These are phyloP conservation scores for Stramonita haemastoma DNA, from an alignment of 2,888 invertebrate genomes.

Conservation along the genomic window DNA sequence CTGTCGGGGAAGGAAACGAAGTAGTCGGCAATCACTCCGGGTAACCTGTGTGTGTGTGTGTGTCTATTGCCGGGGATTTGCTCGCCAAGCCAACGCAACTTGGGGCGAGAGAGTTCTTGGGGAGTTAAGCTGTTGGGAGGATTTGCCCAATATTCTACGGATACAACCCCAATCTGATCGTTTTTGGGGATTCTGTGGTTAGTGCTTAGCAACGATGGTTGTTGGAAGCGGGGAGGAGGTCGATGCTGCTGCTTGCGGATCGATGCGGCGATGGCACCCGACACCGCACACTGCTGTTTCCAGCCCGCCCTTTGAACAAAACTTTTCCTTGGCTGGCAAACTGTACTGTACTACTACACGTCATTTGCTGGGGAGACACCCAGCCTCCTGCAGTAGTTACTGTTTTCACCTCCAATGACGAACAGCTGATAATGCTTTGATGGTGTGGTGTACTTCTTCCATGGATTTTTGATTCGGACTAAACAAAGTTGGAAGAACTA, in stretches of 20 bases:
- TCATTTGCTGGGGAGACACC: background rate
- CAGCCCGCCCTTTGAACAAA: background rate
- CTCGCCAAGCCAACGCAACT: too few species aligned
- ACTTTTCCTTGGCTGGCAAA: background rate
- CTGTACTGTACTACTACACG: background rate
- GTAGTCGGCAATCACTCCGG: background rate
- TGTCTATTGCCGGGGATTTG: conserved; percentile 5
- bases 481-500: too few species aligned
- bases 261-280: conserved; percentile 13
- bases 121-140: too few species aligned
- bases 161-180: background rate
- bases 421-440: too few species aligned
- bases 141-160: background rate
- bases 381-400: too few species aligned
- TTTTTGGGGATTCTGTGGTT: background rate
- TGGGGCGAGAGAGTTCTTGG: background rate
- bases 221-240: background rate
- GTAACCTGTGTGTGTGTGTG: background rate
- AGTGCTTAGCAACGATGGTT: conserved; percentile 5
- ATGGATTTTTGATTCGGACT: too few species aligned
- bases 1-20: background rate
- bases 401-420: too few species aligned
- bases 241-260: background rate
- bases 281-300: background rate
- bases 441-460: too few species aligned